These are phyloP conservation scores for Ischnus inquisitorius DNA, from an alignment of 2,888 invertebrate genomes.

Conservation along the genomic window DNA sequence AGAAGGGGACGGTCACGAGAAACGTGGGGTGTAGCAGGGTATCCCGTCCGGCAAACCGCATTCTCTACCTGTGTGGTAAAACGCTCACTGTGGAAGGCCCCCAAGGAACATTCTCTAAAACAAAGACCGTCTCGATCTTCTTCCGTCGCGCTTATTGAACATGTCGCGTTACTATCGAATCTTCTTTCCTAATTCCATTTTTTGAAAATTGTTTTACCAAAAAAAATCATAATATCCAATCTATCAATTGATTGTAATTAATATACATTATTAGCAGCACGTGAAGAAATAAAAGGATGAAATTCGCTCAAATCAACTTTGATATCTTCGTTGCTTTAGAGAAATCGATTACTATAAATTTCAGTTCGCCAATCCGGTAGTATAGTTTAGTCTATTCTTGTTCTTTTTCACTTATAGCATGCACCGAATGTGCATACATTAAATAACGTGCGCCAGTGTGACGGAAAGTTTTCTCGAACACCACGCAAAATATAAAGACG, in stretches of 20 bases:
- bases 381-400: too few species aligned
- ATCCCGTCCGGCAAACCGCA: constrained; percentile 75
- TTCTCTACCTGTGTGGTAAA: constrained; percentile 82
- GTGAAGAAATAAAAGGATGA: too few species aligned
- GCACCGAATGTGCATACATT: not conserved
- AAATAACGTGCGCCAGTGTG: not conserved
- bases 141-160: constrained; percentile 75
- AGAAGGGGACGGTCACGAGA: not conserved
- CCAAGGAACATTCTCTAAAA: constrained; percentile 81
- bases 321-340: too few species aligned
- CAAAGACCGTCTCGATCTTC: constrained; percentile 75
- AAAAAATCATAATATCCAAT: too few species aligned
- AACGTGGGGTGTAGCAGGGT: constrained; percentile 41
- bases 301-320: too few species aligned
- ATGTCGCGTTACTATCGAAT: constrained; percentile 80
- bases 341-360: too few species aligned
- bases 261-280: too few species aligned
- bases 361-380: too few species aligned
- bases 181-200: constrained; percentile 76
- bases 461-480: too few species aligned
- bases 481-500: too few species aligned
- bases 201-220: not conserved
- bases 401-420: too few species aligned
- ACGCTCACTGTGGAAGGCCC: constrained; percentile 77
- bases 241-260: too few species aligned